Conservation (phyloP, 30 jellyfish, hydroid and myxozoan genomes). For the Aurelia sp. region DNA sequence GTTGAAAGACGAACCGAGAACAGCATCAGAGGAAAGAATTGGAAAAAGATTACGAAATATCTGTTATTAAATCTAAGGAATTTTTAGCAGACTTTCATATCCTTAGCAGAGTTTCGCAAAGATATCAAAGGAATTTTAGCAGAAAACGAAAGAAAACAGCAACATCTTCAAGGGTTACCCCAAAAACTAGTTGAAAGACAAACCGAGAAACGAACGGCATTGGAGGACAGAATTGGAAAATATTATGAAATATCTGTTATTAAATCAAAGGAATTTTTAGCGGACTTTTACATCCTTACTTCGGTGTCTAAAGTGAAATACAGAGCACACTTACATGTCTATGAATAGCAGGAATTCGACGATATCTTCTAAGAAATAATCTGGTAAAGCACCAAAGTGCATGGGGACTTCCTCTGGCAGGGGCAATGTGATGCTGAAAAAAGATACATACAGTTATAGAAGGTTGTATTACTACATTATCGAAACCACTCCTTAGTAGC, state of each 20-base stretch:
- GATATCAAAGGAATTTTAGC: constrained; percentile 7
- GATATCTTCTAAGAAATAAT: constrained; percentile 90
- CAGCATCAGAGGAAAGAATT: not conserved
- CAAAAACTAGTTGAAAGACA: not conserved
- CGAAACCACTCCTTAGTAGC: no score
- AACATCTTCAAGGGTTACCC: not conserved
- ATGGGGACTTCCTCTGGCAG: constrained; percentile 74
- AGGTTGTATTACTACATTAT: no score
- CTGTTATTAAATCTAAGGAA: not conserved
- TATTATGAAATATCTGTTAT: not conserved
- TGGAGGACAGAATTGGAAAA: not conserved
- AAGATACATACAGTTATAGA: not conserved
- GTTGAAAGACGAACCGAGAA: no score
- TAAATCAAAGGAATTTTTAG: no score
- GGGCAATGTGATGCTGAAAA: constrained; percentile 59
- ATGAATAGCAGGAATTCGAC: constrained; percentile 84
- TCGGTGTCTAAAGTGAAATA: no score
- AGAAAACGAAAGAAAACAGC: not conserved
- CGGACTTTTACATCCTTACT: no score
- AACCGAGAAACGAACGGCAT: not conserved
- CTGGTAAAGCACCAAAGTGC: constrained; percentile 92
- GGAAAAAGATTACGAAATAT: not conserved
- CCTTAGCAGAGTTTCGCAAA: constrained; percentile 50
- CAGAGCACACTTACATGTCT: constrained; percentile 70
- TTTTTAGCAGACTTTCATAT: not conserved